Conservation (phyloP, 23 tunicate genomes). For the Halocynthia aurantium region DNA sequence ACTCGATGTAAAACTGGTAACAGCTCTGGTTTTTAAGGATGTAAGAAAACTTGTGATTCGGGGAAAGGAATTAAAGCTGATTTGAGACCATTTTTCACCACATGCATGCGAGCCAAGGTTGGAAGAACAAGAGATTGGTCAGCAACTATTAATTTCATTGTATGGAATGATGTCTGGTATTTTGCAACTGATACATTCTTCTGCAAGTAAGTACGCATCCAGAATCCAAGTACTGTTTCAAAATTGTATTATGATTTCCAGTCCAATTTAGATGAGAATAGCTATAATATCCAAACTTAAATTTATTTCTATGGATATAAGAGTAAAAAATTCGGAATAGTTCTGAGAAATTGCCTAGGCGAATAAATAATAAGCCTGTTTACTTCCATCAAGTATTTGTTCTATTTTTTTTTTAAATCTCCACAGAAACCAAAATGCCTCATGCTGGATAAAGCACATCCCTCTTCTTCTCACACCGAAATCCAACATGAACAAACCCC, state of each 20-base stretch:
- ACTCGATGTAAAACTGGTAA: background rate
- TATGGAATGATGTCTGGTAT: constrained; percentile 27
- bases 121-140: background rate
- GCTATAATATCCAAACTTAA: too few relatives aligned
- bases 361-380: background rate
- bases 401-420: too few relatives aligned
- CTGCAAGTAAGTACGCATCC: too few relatives aligned
- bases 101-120: constrained; percentile 5
- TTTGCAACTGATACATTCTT: constrained; percentile 9
- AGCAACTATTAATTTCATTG: constrained; percentile 7
- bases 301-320: too few relatives aligned
- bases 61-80: background rate
- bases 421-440: background rate
- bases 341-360: too few relatives aligned
- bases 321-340: too few relatives aligned
- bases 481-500: background rate
- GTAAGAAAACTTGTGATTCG: background rate
- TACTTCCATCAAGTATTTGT: too few relatives aligned
- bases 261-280: too few relatives aligned
- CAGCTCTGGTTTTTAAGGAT: background rate
- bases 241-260: too few relatives aligned
- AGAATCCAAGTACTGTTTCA: too few relatives aligned
- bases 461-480: background rate
- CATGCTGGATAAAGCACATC: constrained; percentile 2
- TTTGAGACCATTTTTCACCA: constrained; percentile 15